Base-by-base conservation (phyloP, 2,797 vertebrate species). In the Trachurus trachurus region DNA sequence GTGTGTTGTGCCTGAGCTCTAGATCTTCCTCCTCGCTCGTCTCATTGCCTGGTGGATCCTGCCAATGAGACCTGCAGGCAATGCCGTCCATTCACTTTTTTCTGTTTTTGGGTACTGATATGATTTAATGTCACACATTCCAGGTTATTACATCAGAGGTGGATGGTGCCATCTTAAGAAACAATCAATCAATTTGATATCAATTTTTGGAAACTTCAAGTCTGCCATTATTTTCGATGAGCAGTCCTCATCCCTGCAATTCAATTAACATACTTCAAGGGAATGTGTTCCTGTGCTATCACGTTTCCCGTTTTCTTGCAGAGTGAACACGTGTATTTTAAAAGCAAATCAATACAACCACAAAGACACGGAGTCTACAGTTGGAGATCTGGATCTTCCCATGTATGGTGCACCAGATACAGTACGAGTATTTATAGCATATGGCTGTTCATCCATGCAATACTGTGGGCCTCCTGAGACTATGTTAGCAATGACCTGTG, bases 261-360 rank as follows among this genome's bases (percentile, higher is more conserved):
- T 52, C 22, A 66, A n/a, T 64, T 3, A 6, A 19, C 34, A 44
- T 31, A 31, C 26, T 68, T 67, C n/a, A 17, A 71, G 57, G 8
- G 22, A 44, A 71, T 42, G n/a, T 26, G 21, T 66, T 62, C 15
- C 59, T 39, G 58, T 52, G n/a, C 42, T 66, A 66, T 87, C 71
- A 29, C 74, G 66, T 87, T 70, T 75, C 71, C 2, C 63, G 12
- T 65, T 21, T 54, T 63, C 29, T 57, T 16, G 42, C 73, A 69
- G 52, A 84, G 56, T 34, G 67, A 87, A 87, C 59, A 62, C 65
- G 50, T 81, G 61, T 78, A 73, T 89, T 86, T 73, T 77, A 76
- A 81, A 79, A 22, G 40, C 49, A 70, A 81, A 89, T 92, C 86
- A 85, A 84, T 90, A 71, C 44, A 31, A 81, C 81, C 69, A 60